Base-by-base conservation (phyloP, 2,113 vertebrate species). In the Rhinichthys klamathensis region DNA sequence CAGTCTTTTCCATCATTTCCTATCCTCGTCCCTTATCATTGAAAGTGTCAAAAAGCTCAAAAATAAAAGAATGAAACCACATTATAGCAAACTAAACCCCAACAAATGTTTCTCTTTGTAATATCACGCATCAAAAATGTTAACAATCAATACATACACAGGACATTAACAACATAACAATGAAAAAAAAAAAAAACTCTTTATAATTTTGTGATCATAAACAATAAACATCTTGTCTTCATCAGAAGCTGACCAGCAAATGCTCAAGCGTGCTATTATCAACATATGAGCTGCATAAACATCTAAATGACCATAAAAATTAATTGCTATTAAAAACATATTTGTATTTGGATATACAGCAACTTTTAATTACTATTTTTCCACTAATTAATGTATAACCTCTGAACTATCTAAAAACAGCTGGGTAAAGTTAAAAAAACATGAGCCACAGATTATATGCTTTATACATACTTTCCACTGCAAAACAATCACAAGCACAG, bases 201-300 rank as follows among this genome's bases (percentile, higher is more conserved):
- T 9, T 46, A 4, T 18, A 15, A 23, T 44, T 38, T 25, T 61
- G 23, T 65, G 27, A 70, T 69, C 49, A 76, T 54, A 65, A 77
- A 84, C 60, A 84, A 76, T 54, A 65, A 77, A 84, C 60, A 84
- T 84, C 25, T 67, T 84, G 70, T 61, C 51, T 77, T 77, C 25
- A 77, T 84, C 73, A 85, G 12, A 51, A 83, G 56, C 82, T 67
- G 51, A 82, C 23, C 69, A 83, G 67, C 67, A 60, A 30, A 54
- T 41, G 13, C n/a, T 70, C 65, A 60, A 38, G 51, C 8, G 11
- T 35, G 27, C 56, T 25, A 54, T 11, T 76, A 41, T 44, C 56
- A 49, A 65, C 38, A 73, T 65, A 84, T 54, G 21, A 30, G 27
- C 7, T 3, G 30, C 51, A 78, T n/a, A 78, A 21, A 23, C 46